A percentile compares a stretch with the other conserved stretches of the same genome.
Conservation (phyloP, 2,888 invertebrate genomes). For the Aethes cnicana region DNA sequence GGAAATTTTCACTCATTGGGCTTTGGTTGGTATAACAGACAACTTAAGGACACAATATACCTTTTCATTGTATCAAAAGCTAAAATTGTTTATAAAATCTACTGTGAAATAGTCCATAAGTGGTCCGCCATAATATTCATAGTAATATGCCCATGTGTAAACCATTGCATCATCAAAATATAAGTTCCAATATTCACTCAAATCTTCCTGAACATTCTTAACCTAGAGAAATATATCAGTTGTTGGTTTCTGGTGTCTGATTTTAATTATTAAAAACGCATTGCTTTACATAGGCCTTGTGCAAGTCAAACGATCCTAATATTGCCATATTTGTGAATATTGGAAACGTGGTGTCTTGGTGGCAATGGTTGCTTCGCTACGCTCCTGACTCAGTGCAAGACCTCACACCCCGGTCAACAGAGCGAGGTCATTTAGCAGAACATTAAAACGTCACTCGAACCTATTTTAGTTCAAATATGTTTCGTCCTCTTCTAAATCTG, state of each 20-base stretch:
- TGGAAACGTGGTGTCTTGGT: slow-evolving; percentile 33
- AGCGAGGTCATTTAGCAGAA: slow-evolving; percentile 64
- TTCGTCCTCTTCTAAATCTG: too few relatives aligned
- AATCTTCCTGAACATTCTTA: background rate
- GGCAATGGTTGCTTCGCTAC: slow-evolving; percentile 64
- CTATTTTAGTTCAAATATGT: too few relatives aligned
- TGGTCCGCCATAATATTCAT: slow-evolving; percentile 48
- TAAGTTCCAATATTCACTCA: slow-evolving; percentile 74
- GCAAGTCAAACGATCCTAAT: too few relatives aligned
- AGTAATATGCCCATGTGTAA: slow-evolving; percentile 59
- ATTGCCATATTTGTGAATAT: slow-evolving; percentile 36
- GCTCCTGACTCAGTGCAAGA: slow-evolving; percentile 78
- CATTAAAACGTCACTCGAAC: too few relatives aligned
- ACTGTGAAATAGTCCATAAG: background rate
- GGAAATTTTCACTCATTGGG: slow-evolving; percentile 64
- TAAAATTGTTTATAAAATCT: too few relatives aligned
- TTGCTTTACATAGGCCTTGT: too few relatives aligned
- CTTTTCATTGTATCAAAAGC: too few relatives aligned
- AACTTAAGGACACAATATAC: slow-evolving; percentile 18
- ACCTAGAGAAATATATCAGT: too few relatives aligned
- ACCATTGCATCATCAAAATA: slow-evolving; percentile 66
- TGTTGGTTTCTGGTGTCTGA: too few relatives aligned
- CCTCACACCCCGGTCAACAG: slow-evolving; percentile 79
- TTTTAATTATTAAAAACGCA: too few relatives aligned
- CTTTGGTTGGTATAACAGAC: slow-evolving; percentile 37